phyloP scores from a whole-genome alignment of 2,888 invertebrate species.

The Zaprionus obscuricornis region DNA sequence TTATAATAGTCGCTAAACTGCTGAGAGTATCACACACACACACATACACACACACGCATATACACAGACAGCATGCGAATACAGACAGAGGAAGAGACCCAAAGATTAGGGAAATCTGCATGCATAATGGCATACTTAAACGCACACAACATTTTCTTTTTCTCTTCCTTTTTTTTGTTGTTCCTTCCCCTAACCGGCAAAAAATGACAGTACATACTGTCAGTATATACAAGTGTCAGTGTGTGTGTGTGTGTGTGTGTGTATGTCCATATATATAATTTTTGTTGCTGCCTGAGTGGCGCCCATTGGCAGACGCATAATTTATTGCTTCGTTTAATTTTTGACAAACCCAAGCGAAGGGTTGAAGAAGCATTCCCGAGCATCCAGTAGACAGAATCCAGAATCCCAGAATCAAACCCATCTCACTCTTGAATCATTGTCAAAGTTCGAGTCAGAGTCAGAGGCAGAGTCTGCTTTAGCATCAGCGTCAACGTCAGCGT shows the following conservation, averaged over 20 bases:
- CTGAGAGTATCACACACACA: slow-evolving; percentile 12
- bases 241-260: background rate
- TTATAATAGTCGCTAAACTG: slow-evolving; percentile 52
- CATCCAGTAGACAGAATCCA: too few relatives aligned
- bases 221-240: background rate
- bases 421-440: too few relatives aligned
- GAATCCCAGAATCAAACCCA: too few relatives aligned
- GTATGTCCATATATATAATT: background rate
- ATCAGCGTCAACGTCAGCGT: too few relatives aligned
- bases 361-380: too few relatives aligned
- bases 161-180: background rate
- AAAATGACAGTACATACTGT: too few relatives aligned
- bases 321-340: slow-evolving; percentile 73
- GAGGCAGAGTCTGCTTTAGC: too few relatives aligned
- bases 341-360: slow-evolving; percentile 45
- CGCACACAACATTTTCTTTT: slow-evolving; percentile 26
- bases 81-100: slow-evolving; percentile 8
- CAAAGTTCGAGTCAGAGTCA: too few relatives aligned
- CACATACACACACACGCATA: slow-evolving; percentile 6
- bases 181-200: too few relatives aligned
- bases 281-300: slow-evolving; percentile 37
- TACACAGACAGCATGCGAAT: background rate
- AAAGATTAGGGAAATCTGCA: slow-evolving; percentile 65
- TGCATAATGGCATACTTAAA: slow-evolving; percentile 56
- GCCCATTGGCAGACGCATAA: slow-evolving; percentile 62